Percentiles rank a stretch among this genome's conserved stretches.
Evolutionary conservation across 2,888 invertebrate genomes (phyloP).

Genomic region (Pilophorus perplexus): DNA sequence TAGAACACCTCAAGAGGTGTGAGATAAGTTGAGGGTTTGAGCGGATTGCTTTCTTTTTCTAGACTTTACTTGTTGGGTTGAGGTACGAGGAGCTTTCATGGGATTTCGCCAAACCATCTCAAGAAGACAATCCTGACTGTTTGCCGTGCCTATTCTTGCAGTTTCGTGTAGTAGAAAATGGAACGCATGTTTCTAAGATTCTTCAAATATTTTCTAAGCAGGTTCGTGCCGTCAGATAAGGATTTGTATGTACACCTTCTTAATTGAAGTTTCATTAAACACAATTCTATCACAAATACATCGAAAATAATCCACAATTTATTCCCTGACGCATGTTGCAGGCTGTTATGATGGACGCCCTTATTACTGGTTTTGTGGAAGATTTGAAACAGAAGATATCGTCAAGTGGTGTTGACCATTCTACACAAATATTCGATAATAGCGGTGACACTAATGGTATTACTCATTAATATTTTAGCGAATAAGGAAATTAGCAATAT

Average conservation of each 20-base stretch:
- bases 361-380: slow-evolving; percentile 78
- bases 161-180: slow-evolving; percentile 77
- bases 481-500: too few species aligned
- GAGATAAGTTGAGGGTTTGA: too few species aligned
- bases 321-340: slow-evolving; percentile 48
- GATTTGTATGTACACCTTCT: not conserved
- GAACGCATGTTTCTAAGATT: slow-evolving; percentile 75
- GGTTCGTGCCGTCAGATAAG: slow-evolving; percentile 50
- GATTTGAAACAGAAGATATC: slow-evolving; percentile 62
- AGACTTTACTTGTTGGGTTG: slow-evolving; percentile 81
- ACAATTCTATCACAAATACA: too few species aligned
- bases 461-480: not conserved
- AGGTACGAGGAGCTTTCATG: slow-evolving; percentile 87
- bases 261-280: not conserved
- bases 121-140: slow-evolving; percentile 74
- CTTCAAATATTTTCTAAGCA: slow-evolving; percentile 63
- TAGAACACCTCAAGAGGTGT: too few species aligned
- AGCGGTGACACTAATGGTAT: slow-evolving; percentile 52
- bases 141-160: slow-evolving; percentile 90
- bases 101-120: slow-evolving; percentile 84
- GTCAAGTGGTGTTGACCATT: slow-evolving; percentile 55
- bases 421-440: slow-evolving; percentile 51
- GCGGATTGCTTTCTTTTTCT: too few species aligned
- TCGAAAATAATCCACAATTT: not conserved
- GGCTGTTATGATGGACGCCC: slow-evolving; percentile 82